Percentiles rank a stretch among this genome's conserved stretches.
Conservation (phyloP, 1,140 invertebrate genomes). For the Lanistes nyassanus region DNA sequence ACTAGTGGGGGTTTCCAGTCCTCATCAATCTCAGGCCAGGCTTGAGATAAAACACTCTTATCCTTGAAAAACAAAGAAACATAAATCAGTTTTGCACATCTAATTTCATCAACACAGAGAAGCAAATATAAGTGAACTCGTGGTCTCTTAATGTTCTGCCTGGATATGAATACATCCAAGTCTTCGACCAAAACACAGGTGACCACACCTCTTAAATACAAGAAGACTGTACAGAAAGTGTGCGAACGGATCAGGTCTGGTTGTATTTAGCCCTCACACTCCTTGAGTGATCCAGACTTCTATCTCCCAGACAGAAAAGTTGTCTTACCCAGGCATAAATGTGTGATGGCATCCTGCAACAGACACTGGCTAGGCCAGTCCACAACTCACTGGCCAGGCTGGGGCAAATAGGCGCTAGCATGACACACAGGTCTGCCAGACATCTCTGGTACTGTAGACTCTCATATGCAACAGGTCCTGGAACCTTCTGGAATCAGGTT, state of each 20-base stretch:
- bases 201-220: neutral
- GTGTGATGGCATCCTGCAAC: conserved; percentile 21
- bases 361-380: conserved; percentile 75
- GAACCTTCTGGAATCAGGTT: conserved; percentile 59
- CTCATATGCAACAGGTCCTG: conserved; percentile 45
- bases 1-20: conserved; percentile 69
- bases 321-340: conserved; percentile 39
- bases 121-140: conserved; percentile 6
- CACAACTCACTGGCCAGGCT: conserved; percentile 92
- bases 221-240: neutral
- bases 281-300: neutral
- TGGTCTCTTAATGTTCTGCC: neutral
- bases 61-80: conserved; percentile 50
- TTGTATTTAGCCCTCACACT: neutral
- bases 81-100: conserved; percentile 15
- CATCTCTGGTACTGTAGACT: conserved; percentile 82
- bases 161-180: neutral
- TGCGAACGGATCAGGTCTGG: too few relatives aligned
- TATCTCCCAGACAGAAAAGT: neutral
- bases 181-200: neutral
- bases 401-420: conserved; percentile 87
- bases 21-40: conserved; percentile 84
- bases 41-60: conserved; percentile 66
- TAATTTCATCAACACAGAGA: neutral
- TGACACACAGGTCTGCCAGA: conserved; percentile 82